These are phyloP conservation scores for Uloborus diversus DNA, from an alignment of 1,140 invertebrate genomes.

Conservation along the genomic window DNA sequence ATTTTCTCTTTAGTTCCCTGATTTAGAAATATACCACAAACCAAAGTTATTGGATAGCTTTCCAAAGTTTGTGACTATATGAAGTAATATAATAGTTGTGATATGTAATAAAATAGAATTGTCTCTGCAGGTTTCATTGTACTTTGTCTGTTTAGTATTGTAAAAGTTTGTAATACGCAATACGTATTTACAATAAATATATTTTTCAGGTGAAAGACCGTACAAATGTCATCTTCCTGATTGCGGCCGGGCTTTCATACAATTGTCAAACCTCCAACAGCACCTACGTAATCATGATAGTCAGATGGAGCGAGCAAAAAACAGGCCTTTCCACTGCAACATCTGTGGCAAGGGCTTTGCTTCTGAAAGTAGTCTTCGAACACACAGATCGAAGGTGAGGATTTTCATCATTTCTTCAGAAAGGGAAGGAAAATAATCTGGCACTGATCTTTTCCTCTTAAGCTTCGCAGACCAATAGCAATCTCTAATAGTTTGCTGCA, in stretches of 20 bases:
- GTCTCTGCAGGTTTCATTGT: too few species aligned
- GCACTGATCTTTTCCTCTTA: not conserved
- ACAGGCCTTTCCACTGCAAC: slow-evolving; percentile 92
- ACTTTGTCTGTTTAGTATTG: too few species aligned
- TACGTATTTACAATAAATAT: too few species aligned
- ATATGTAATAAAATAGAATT: too few species aligned
- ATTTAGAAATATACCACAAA: too few species aligned
- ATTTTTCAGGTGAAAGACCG: slow-evolving; percentile 89
- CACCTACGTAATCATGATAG: slow-evolving; percentile 96
- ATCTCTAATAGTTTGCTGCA: not conserved
- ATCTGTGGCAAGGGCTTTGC: slow-evolving; percentile 97
- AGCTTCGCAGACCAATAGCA: not conserved
- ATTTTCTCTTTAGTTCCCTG: too few species aligned
- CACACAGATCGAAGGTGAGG: slow-evolving; percentile 95
- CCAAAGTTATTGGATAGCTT: too few species aligned
- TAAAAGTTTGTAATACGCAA: too few species aligned
- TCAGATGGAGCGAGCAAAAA: slow-evolving; percentile 93
- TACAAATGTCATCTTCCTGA: slow-evolving; percentile 96
- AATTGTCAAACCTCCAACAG: slow-evolving; percentile 96
- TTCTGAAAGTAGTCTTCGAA: slow-evolving; percentile 92
- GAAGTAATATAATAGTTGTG: too few species aligned
- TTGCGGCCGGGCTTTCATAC: slow-evolving; percentile 95
- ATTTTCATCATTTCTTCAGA: too few species aligned
- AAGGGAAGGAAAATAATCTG: not conserved
- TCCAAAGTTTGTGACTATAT: too few species aligned